Conservation (phyloP, 2,888 invertebrate species). For the Bombylius discolor region DNA sequence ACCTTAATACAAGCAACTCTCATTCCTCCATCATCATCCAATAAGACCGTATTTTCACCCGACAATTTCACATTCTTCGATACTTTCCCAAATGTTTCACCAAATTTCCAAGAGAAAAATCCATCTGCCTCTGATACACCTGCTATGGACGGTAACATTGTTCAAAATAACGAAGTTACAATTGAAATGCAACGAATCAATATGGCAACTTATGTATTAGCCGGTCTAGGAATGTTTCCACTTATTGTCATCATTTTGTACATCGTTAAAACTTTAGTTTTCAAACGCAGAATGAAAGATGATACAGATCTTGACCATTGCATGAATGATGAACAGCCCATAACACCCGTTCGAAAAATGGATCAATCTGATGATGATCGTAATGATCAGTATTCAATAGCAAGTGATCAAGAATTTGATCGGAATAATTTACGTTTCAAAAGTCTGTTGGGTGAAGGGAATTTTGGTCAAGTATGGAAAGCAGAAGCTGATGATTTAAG, state of each 20-base stretch:
- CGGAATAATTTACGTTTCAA: constrained; percentile 62
- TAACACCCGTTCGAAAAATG: constrained; percentile 34
- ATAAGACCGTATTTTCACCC: background rate
- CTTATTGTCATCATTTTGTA: constrained; percentile 45
- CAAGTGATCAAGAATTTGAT: constrained; percentile 51
- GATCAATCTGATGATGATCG: constrained; percentile 19
- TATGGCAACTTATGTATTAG: constrained; percentile 47
- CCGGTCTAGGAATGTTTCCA: constrained; percentile 47
- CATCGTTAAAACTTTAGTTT: constrained; percentile 42
- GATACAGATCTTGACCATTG: constrained; percentile 49
- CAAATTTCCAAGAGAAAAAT: background rate
- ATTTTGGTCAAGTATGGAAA: constrained; percentile 80
- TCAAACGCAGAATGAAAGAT: constrained; percentile 34
- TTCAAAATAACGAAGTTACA: constrained; percentile 37
- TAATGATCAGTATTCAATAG: constrained; percentile 29
- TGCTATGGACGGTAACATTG: constrained; percentile 9
- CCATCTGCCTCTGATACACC: constrained; percentile 8
- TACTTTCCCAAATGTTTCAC: background rate
- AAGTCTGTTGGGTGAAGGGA: constrained; percentile 69
- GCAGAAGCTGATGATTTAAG: constrained; percentile 70
- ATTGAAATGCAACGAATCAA: constrained; percentile 47
- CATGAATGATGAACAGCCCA: constrained; percentile 42
- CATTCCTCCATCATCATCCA: background rate
- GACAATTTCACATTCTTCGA: background rate
- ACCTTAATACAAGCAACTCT: constrained; percentile 1